Evolutionary conservation across 2,113 vertebrate genomes (phyloP), one percentile per base, ranked within the genome.

Genomic region (Cheirogaleus medius): DNA sequence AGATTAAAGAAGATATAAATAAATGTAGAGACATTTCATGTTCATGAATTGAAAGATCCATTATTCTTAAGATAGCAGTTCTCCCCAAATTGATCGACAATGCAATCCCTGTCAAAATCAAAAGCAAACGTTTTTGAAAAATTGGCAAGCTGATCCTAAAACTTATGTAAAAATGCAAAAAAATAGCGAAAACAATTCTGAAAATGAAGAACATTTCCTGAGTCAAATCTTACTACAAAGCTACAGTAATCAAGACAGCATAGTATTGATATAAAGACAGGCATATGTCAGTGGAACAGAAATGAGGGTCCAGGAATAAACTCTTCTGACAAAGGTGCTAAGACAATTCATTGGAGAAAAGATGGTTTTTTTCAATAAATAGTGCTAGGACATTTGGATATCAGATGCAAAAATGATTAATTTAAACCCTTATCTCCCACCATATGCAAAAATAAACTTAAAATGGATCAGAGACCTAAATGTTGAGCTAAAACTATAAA

Each of bases 141-240:
- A 20, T 29, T 71, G 69, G 6, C 11, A 83, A 66, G 15, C 6
- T 44, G 21, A 54, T 52, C 27, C 52, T 94, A 58, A 47, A 93
- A 82, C 73, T 52, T 80, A 76, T 49, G 74, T 56, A 56, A 52
- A 95, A 86, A 89, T 85, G 5, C 47, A 86, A n/a, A 83, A 90
- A 15, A 92, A 90, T n/a, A 93, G 69, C 29, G 56, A 80, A 85
- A 92, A 64, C 32, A 56, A 21, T 94, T 96, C 27, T 90, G 29
- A 69, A 95, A 90, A 85, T n/a, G 34, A 73, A 54, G 39, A 64
- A 52, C 8, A 84, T 32, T 56, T 49, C 52, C 20, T 63, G 32
- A 94, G 63, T 90, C 56, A 87, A 56, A 87, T 68, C 25, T 49
- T 87, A 91, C 8, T 85, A 69, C 47, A 85, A 64, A 92, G 27